Conservation (phyloP, 2,113 vertebrate species). For the Pleuronectes platessa region DNA sequence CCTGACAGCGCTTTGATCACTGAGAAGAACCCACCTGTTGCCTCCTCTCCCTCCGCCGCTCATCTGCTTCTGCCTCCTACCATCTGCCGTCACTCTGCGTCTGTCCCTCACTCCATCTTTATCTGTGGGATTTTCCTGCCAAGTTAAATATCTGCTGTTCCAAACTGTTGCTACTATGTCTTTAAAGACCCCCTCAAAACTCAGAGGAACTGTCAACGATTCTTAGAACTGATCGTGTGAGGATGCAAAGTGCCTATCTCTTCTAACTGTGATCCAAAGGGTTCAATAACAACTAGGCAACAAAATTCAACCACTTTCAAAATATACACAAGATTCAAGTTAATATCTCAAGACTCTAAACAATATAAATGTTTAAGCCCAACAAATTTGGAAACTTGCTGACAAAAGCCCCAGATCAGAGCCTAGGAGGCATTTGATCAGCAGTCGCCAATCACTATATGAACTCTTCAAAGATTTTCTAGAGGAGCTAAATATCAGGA, state of each 20-base stretch:
- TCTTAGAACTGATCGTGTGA: not conserved
- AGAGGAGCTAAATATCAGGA: too few relatives aligned
- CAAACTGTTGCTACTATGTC: not conserved
- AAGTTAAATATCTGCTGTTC: not conserved
- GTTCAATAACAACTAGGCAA: not conserved
- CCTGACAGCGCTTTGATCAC: constrained; percentile 34
- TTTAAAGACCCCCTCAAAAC: not conserved
- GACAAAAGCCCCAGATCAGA: too few relatives aligned
- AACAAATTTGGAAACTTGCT: too few relatives aligned
- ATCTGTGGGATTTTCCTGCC: too few relatives aligned
- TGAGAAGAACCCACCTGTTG: constrained; percentile 51
- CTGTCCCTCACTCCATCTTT: not conserved
- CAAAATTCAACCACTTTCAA: not conserved
- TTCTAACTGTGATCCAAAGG: not conserved
- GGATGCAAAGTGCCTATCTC: not conserved
- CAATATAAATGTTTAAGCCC: too few relatives aligned
- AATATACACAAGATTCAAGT: not conserved
- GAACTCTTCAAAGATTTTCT: too few relatives aligned
- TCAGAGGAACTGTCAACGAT: not conserved
- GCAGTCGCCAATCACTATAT: too few relatives aligned
- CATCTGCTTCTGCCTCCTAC: constrained; percentile 18
- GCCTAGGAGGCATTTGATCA: too few relatives aligned
- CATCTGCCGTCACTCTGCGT: constrained; percentile 42
- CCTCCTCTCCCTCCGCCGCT: constrained; percentile 12
- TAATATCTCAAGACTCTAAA: not conserved